A percentile compares a stretch with the other conserved stretches of the same genome.
phyloP scores from a whole-genome alignment of 1,140 invertebrate genomes.

The Drosophila subpulchrella region DNA sequence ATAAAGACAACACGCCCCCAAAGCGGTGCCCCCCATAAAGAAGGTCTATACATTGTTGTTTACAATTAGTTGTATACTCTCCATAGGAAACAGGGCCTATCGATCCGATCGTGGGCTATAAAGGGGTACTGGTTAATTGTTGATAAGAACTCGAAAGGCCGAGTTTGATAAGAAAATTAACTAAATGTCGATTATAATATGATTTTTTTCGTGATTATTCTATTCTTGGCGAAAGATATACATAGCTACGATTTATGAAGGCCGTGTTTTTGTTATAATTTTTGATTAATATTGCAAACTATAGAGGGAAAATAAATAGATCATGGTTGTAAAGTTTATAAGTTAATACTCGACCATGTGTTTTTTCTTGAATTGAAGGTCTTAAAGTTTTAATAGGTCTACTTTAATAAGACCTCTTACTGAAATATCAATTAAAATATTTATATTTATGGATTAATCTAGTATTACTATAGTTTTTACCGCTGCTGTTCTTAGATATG shows the following conservation, averaged over 20 bases:
- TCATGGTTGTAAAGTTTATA: no score
- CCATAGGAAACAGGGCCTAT: conserved; percentile 1
- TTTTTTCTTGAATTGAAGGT: no score
- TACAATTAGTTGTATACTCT: conserved; percentile 14
- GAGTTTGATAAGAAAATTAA: conserved; percentile 7
- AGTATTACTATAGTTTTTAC: conserved; percentile 1
- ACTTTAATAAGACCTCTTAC: neutral
- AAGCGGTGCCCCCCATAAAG: conserved; percentile 32
- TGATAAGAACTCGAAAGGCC: neutral
- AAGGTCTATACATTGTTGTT: conserved; percentile 26
- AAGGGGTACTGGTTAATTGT: conserved; percentile 1
- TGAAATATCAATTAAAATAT: neutral
- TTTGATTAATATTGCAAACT: neutral
- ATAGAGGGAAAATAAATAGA: neutral
- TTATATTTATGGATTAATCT: neutral
- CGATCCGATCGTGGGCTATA: conserved; percentile 21
- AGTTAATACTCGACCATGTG: no score
- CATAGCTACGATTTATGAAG: conserved; percentile 7
- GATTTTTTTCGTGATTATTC: neutral
- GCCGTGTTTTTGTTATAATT: conserved; percentile 1
- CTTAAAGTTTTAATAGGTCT: neutral
- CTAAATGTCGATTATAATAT: conserved; percentile 2
- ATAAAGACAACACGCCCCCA: conserved; percentile 27
- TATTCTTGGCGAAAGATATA: conserved; percentile 6
- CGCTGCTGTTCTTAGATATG: conserved; percentile 12